These are phyloP conservation scores for Morelia viridis DNA, from an alignment of 2,797 vertebrate genomes.

Conservation along the genomic window DNA sequence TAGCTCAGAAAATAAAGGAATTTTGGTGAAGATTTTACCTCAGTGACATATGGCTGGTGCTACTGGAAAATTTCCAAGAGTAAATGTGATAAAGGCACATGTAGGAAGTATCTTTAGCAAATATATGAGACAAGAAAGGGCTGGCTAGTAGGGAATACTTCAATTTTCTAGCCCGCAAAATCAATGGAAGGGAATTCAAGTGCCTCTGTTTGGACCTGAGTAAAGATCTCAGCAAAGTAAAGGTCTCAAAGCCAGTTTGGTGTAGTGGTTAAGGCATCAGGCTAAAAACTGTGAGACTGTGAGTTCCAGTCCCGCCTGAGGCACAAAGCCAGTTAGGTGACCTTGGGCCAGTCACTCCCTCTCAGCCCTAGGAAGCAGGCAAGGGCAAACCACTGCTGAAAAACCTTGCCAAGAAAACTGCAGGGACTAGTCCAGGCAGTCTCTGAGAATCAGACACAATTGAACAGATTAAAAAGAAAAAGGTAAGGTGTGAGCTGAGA, in stretches of 20 bases:
- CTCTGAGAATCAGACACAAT: too few species aligned
- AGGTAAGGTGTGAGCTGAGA: neutral
- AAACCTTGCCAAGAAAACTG: too few species aligned
- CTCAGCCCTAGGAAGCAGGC: too few species aligned
- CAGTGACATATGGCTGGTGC: neutral
- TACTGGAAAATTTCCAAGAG: neutral
- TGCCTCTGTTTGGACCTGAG: neutral
- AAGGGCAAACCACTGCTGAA: too few species aligned
- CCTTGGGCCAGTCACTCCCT: too few species aligned
- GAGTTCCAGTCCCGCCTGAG: too few species aligned
- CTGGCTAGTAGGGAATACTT: neutral
- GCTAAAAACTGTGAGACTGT: too few species aligned
- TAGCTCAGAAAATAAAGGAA: neutral
- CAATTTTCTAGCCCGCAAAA: neutral
- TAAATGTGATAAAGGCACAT: neutral
- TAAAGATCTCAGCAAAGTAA: neutral
- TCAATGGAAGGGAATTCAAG: neutral
- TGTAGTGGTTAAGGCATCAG: too few species aligned
- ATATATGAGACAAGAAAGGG: neutral
- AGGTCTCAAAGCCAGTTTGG: too few species aligned
- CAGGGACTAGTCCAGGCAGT: too few species aligned
- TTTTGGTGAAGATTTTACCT: neutral
- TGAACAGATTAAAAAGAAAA: too few species aligned
- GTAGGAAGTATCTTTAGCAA: neutral
- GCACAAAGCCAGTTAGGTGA: too few species aligned